Evolutionary conservation across 2,888 invertebrate genomes (phyloP).

Genomic region (Melangyna quadrimaculata): DNA sequence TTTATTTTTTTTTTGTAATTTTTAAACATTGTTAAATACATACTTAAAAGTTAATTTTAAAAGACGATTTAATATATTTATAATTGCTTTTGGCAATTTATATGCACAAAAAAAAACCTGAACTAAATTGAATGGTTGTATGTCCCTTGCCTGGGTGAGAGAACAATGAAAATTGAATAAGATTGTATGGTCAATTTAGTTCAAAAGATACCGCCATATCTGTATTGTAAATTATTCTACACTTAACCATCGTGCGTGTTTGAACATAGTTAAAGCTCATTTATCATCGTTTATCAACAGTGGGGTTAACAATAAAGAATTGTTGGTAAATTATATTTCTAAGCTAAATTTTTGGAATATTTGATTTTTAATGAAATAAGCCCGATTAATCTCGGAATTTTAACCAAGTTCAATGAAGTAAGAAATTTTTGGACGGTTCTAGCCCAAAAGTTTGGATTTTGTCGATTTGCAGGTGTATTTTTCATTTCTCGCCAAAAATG

Average conservation of each 20-base stretch:
- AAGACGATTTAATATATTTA: not conserved
- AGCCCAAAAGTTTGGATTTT: too few relatives aligned
- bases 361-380: too few relatives aligned
- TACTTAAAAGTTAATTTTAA: not conserved
- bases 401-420: too few relatives aligned
- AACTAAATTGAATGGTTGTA: not conserved
- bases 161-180: not conserved
- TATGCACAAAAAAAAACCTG: not conserved
- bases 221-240: not conserved
- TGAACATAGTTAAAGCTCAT: not conserved
- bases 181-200: conserved; percentile 8
- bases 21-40: not conserved
- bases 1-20: not conserved
- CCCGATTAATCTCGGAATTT: too few relatives aligned
- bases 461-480: too few relatives aligned
- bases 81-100: not conserved
- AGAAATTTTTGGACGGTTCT: too few relatives aligned
- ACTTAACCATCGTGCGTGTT: conserved; percentile 5
- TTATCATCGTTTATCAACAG: not conserved
- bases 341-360: too few relatives aligned
- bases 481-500: too few relatives aligned
- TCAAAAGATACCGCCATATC: conserved; percentile 13
- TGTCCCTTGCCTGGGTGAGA: not conserved
- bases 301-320: not conserved
- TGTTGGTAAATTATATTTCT: too few relatives aligned